These are phyloP conservation scores for Oxyura jamaicensis DNA, from an alignment of 2,113 vertebrate genomes.

Conservation along the genomic window DNA sequence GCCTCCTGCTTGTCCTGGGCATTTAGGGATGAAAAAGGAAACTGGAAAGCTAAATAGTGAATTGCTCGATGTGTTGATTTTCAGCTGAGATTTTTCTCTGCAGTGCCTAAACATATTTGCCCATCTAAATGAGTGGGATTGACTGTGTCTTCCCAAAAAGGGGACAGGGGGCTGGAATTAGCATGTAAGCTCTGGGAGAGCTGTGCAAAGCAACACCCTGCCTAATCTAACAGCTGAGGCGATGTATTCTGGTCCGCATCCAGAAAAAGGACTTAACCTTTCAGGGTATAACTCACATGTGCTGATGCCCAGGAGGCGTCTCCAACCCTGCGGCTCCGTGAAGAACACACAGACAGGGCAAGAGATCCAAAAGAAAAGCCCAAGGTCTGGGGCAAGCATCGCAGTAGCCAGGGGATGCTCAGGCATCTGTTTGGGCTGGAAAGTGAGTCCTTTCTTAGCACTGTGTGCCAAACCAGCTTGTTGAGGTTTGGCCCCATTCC, in stretches of 20 bases:
- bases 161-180: not conserved
- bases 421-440: not conserved
- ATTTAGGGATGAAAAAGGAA: conserved; percentile 30
- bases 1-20: conserved; percentile 34
- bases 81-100: conserved; percentile 5
- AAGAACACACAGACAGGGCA: rapidly evolving
- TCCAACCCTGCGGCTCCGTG: rapidly evolving
- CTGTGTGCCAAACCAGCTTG: not conserved
- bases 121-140: conserved; percentile 51
- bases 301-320: not conserved
- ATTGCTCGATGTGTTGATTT: conserved; percentile 43
- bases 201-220: not conserved
- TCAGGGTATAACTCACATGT: rapidly evolving
- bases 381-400: not conserved
- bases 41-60: conserved; percentile 39
- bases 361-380: not conserved
- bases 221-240: conserved; percentile 27
- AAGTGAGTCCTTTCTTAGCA: not conserved
- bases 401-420: rapidly evolving
- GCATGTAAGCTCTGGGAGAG: not conserved
- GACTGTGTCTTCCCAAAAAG: not conserved
- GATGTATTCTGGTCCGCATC: conserved; percentile 21
- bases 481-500: not conserved
- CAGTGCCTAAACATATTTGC: conserved; percentile 22
- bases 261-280: not conserved